Conservation (phyloP, 2,888 invertebrate species). For the Melipona beecheii region DNA sequence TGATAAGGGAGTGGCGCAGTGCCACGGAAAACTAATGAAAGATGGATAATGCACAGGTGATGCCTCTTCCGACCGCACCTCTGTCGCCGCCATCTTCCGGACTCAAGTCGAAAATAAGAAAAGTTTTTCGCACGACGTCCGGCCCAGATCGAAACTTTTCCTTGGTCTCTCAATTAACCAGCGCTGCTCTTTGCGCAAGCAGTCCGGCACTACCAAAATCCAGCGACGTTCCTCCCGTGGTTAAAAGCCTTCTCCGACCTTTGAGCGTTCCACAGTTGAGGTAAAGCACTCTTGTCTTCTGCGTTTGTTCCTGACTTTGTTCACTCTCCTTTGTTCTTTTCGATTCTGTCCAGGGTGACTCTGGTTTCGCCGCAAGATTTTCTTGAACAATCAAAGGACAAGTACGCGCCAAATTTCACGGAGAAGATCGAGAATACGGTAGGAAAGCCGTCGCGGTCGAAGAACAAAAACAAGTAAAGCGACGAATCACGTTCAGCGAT, state of each 20-base stretch:
- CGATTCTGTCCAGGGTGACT: conserved; percentile 77
- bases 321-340: neutral
- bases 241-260: conserved; percentile 86
- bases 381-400: conserved; percentile 75
- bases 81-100: conserved; percentile 81
- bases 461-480: conserved; percentile 84
- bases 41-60: conserved; percentile 73
- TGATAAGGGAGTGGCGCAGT: no score
- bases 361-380: conserved; percentile 78
- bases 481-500: neutral
- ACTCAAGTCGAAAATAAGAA: conserved; percentile 86
- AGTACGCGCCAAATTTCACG: conserved; percentile 71
- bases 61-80: conserved; percentile 69
- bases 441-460: conserved; percentile 83
- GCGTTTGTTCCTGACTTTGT: no score
- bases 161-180: conserved; percentile 86
- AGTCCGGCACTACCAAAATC: conserved; percentile 86
- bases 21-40: neutral
- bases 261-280: conserved; percentile 86
- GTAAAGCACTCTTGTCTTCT: conserved; percentile 65
- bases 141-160: conserved; percentile 85
- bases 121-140: conserved; percentile 86
- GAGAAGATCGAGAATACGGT: conserved; percentile 79
- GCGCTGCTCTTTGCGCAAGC: conserved; percentile 87
- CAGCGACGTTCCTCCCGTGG: conserved; percentile 85